These are phyloP conservation scores for Stenchaetothrips biformis DNA, from an alignment of 2,888 invertebrate species.

Conservation along the genomic window DNA sequence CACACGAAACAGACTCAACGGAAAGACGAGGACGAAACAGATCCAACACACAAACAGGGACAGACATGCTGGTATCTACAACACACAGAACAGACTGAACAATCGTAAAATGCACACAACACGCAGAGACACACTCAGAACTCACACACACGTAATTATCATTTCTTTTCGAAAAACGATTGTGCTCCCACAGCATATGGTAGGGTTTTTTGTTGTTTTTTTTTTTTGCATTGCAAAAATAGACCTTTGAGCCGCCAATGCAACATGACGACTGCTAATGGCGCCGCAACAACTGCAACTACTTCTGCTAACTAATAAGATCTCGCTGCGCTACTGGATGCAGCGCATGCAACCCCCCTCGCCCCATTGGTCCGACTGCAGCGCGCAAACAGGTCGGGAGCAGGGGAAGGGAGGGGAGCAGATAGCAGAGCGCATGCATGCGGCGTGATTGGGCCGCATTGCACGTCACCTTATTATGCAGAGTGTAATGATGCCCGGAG, in stretches of 20 bases:
- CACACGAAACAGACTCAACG: background rate
- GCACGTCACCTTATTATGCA: background rate
- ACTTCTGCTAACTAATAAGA: background rate
- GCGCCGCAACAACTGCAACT: no score
- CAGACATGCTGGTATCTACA: no score
- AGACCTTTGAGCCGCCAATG: no score
- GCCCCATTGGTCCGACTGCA: background rate
- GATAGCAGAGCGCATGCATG: background rate
- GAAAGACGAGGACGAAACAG: background rate
- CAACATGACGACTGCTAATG: no score
- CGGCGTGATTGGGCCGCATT: background rate
- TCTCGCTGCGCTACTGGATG: background rate
- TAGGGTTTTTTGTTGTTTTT: no score
- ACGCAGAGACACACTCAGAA: background rate
- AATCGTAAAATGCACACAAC: background rate
- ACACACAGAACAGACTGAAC: no score
- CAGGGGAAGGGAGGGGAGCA: background rate
- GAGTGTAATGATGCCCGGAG: slow-evolving; percentile 4
- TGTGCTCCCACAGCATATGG: no score
- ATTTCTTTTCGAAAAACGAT: no score
- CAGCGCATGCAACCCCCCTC: background rate
- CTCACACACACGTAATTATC: background rate
- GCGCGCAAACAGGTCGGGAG: background rate
- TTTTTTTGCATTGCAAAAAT: no score
- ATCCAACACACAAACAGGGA: no score